Percentiles rank a stretch among this genome's conserved stretches.
phyloP scores from a whole-genome alignment of 1,140 invertebrate species.

The Coptotermes formosanus region DNA sequence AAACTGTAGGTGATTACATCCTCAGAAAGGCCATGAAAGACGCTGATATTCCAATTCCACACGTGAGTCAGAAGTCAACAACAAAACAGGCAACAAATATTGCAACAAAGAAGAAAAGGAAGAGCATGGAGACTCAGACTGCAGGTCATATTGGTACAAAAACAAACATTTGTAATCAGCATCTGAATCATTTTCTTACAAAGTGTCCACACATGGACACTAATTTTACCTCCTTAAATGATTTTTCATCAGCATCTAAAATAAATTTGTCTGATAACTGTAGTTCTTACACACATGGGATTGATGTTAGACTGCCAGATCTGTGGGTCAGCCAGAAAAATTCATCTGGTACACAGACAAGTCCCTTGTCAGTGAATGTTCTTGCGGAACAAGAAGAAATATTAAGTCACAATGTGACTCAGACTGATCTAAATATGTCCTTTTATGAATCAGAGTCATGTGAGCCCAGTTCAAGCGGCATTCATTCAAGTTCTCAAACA shows the following conservation, averaged over 20 bases:
- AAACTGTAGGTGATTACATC: conserved; percentile 47
- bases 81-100: conserved; percentile 40
- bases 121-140: conserved; percentile 39
- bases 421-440: conserved; percentile 44
- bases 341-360: conserved; percentile 50
- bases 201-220: conserved; percentile 12
- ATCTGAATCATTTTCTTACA: background rate
- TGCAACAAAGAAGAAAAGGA: conserved; percentile 37
- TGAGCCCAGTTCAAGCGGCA: conserved; percentile 31
- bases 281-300: conserved; percentile 46
- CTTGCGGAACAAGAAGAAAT: conserved; percentile 29
- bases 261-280: conserved; percentile 36
- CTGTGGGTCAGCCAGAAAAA: conserved; percentile 49
- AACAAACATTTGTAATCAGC: background rate
- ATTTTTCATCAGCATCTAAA: conserved; percentile 42
- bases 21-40: conserved; percentile 38
- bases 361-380: conserved; percentile 38
- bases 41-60: conserved; percentile 29
- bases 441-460: conserved; percentile 27
- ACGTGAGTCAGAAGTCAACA: conserved; percentile 31
- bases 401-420: conserved; percentile 44
- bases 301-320: conserved; percentile 46
- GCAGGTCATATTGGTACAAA: background rate
- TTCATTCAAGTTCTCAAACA: conserved; percentile 39
- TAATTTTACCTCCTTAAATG: conserved; percentile 46